Evolutionary conservation across 2,797 vertebrate genomes (phyloP).

Genomic region (Mormyrus proboscirostris): DNA sequence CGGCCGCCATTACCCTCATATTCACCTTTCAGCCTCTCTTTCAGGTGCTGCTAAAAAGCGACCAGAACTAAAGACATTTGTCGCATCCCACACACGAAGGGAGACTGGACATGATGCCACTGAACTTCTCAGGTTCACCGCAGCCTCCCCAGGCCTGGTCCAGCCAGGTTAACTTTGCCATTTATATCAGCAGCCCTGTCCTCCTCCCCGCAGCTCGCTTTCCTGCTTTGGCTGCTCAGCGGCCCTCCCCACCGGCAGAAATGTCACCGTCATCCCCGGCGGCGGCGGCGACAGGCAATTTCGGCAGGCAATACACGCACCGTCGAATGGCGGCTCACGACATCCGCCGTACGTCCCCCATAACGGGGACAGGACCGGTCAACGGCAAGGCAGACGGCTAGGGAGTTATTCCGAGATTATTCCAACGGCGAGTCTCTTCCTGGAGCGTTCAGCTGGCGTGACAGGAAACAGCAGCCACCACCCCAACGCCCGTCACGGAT

Average conservation of each 20-base stretch:
- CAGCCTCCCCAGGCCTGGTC: not conserved
- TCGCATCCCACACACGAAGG: not conserved
- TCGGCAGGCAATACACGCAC: not conserved
- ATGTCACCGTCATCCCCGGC: not conserved
- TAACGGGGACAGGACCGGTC: not conserved
- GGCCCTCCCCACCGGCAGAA: not conserved
- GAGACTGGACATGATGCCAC: not conserved
- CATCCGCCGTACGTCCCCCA: not conserved
- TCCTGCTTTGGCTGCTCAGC: not conserved
- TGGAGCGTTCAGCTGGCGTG: not conserved
- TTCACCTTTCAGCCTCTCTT: not conserved
- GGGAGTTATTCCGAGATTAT: not conserved
- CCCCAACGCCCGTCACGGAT: not conserved
- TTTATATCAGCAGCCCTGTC: not conserved
- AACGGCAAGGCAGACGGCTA: not conserved
- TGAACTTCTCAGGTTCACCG: not conserved
- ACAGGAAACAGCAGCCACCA: not conserved
- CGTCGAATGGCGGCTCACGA: not conserved
- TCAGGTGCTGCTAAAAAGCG: not conserved
- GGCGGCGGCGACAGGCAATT: not conserved
- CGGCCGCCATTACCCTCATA: not conserved
- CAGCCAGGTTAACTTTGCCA: not conserved
- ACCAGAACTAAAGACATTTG: not conserved
- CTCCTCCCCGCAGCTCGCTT: not conserved
- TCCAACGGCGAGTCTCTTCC: not conserved